phyloP scores from a whole-genome alignment of 2,888 invertebrate genomes.

The Cryptus viduatorius region DNA sequence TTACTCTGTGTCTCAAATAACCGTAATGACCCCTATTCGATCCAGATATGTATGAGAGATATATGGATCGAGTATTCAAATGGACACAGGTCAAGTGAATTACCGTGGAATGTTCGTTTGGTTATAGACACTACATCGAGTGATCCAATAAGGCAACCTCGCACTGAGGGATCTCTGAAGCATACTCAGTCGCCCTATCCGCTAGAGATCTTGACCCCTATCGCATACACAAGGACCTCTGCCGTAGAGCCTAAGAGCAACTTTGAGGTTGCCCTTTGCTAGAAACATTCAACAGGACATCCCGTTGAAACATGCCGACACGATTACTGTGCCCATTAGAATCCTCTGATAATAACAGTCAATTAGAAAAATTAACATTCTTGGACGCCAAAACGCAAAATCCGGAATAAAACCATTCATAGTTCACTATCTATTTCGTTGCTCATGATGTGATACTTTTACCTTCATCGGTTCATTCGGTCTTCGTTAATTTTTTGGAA shows the following conservation, averaged over 20 bases:
- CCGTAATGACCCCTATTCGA: background rate
- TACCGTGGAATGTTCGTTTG: slow-evolving; percentile 14
- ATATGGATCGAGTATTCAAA: background rate
- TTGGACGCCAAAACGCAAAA: background rate
- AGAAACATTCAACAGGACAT: no score
- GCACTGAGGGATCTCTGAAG: background rate
- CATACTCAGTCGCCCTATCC: background rate
- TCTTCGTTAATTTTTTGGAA: background rate
- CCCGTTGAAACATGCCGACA: no score
- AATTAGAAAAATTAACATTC: background rate
- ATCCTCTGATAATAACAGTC: background rate
- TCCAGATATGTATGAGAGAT: slow-evolving; percentile 3
- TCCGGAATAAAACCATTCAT: background rate
- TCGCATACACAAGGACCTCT: background rate
- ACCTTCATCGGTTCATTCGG: background rate
- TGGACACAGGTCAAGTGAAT: slow-evolving; percentile 2
- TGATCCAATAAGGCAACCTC: slow-evolving; percentile 13
- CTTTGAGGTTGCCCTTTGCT: background rate
- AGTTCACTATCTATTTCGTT: background rate
- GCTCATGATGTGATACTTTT: background rate
- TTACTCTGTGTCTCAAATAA: no score
- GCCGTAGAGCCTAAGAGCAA: background rate
- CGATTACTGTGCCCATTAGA: no score
- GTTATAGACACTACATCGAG: slow-evolving; percentile 12
- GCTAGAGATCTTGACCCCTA: background rate